Conservation (phyloP, 2,888 invertebrate species). For the Resseliella maxima region DNA sequence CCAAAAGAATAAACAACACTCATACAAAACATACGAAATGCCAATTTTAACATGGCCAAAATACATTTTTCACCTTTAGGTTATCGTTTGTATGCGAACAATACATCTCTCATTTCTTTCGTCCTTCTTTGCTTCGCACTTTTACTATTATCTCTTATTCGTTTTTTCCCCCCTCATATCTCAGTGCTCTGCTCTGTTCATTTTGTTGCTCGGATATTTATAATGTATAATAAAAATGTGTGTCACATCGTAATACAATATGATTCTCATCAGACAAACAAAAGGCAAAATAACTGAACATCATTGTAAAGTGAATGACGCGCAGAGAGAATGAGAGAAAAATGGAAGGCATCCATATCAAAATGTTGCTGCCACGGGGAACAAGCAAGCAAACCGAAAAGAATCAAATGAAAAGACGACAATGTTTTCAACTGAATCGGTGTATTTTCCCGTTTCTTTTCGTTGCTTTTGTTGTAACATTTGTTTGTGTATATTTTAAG, state of each 20-base stretch:
- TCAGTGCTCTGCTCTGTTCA: background rate
- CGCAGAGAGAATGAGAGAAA: too few relatives aligned
- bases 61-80: constrained; percentile 53
- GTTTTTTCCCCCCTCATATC: background rate
- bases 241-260: constrained; percentile 44
- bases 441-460: background rate
- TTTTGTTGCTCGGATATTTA: constrained; percentile 11
- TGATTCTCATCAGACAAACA: constrained; percentile 55
- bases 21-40: background rate
- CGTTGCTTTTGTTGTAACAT: constrained; percentile 21
- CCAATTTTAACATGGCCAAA: background rate
- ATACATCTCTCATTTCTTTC: background rate
- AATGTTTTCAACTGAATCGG: background rate
- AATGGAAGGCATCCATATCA: constrained; percentile 37
- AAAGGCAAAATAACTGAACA: constrained; percentile 20
- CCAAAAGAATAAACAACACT: constrained; percentile 13
- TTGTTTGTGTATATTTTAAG: constrained; percentile 29
- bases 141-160: too few relatives aligned
- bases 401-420: background rate
- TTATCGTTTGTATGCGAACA: background rate
- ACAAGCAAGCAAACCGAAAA: background rate
- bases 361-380: background rate
- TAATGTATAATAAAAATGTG: constrained; percentile 53
- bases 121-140: background rate
- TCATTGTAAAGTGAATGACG: background rate